Percentiles rank a stretch among this genome's conserved stretches.
These are phyloP conservation scores for Callopanchax toddi DNA, from an alignment of 2,113 vertebrate genomes.

Conservation along the genomic window DNA sequence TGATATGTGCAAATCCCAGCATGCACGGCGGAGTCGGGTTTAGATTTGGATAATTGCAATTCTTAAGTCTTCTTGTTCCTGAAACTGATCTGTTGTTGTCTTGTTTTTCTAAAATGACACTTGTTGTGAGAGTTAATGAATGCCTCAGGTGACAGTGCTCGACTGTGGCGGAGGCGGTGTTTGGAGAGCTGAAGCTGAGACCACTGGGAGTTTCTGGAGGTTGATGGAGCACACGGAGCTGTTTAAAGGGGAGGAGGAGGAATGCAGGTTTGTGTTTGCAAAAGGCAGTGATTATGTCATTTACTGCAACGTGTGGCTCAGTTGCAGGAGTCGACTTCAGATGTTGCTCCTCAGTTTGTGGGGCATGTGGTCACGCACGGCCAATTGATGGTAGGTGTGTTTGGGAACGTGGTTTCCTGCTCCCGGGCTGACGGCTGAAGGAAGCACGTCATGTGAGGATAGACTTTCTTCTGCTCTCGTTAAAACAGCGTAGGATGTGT, in stretches of 20 bases:
- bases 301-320: constrained; percentile 62
- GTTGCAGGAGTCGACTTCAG: constrained; percentile 44
- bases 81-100: neutral
- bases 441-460: constrained; percentile 45
- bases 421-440: constrained; percentile 47
- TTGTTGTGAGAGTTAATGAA: constrained; percentile 26
- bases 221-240: constrained; percentile 9
- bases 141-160: constrained; percentile 39
- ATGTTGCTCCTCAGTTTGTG: constrained; percentile 37
- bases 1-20: constrained; percentile 49
- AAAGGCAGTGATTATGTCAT: constrained; percentile 76
- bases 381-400: constrained; percentile 53
- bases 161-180: constrained; percentile 47
- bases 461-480: constrained; percentile 25
- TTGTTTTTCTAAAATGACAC: constrained; percentile 18
- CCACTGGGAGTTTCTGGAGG: constrained; percentile 28
- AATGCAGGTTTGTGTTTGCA: constrained; percentile 61
- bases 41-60: constrained; percentile 31
- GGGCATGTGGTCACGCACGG: constrained; percentile 57
- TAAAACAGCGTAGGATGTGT: neutral
- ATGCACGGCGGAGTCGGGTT: constrained; percentile 32
- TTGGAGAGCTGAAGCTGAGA: constrained; percentile 54
- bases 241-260: constrained; percentile 12
- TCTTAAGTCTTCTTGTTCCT: constrained; percentile 1
- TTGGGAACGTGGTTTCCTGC: constrained; percentile 65